These are phyloP conservation scores for Planiliza haematocheilus DNA, from an alignment of 2,113 vertebrate genomes.

Conservation along the genomic window DNA sequence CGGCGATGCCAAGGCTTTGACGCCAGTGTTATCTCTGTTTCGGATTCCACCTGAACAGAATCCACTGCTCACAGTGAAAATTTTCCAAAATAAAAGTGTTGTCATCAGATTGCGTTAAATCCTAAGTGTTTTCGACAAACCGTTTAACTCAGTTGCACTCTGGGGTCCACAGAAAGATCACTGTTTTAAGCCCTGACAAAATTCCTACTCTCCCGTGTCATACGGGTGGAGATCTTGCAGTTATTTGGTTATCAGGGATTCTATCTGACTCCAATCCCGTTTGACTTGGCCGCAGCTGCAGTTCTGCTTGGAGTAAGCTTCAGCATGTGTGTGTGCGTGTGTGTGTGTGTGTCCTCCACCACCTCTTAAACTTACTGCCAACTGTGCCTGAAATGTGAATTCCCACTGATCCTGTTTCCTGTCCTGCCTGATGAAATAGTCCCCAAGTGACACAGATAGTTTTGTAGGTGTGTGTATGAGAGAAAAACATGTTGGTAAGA, in stretches of 20 bases:
- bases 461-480: neutral
- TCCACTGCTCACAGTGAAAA: neutral
- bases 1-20: neutral
- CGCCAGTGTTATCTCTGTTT: neutral
- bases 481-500: slow-evolving; percentile 2
- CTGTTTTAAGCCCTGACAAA: slow-evolving; percentile 28
- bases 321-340: slow-evolving; percentile 9
- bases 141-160: neutral
- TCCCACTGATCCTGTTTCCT: slow-evolving; percentile 38
- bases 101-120: neutral
- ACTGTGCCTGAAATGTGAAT: slow-evolving; percentile 18
- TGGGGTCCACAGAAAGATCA: slow-evolving; percentile 1
- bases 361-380: slow-evolving; percentile 17
- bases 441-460: slow-evolving; percentile 2
- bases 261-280: slow-evolving; percentile 51
- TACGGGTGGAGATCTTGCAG: slow-evolving; percentile 33
- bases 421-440: slow-evolving; percentile 21
- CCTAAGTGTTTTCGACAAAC: neutral
- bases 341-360: slow-evolving; percentile 11
- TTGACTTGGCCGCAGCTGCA: slow-evolving; percentile 43
- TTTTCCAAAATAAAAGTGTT: neutral
- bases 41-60: neutral
- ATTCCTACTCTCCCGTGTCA: slow-evolving; percentile 53
- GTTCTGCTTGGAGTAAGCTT: slow-evolving; percentile 19
- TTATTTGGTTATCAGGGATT: slow-evolving; percentile 44